Evolutionary conservation across 2,888 invertebrate genomes (phyloP).

Genomic region (Stratiomys singularior): DNA sequence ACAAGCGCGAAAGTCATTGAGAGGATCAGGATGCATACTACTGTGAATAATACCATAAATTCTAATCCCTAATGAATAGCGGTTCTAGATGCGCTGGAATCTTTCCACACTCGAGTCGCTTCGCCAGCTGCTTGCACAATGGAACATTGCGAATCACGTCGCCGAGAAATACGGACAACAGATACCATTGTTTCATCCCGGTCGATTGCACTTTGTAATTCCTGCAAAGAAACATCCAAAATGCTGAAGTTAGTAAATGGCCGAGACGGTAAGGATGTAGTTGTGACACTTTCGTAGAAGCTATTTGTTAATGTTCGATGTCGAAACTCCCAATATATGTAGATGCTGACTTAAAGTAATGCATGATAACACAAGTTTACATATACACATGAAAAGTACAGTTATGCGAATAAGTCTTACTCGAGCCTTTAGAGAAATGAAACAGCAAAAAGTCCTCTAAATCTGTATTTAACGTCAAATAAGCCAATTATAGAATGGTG

Average conservation of each 20-base stretch:
- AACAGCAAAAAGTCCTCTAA: too few relatives aligned
- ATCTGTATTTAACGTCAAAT: too few relatives aligned
- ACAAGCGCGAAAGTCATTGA: conserved; percentile 13
- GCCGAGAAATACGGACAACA: conserved; percentile 86
- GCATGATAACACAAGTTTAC: too few relatives aligned
- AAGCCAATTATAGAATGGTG: too few relatives aligned
- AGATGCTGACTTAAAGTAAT: too few relatives aligned
- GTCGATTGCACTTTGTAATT: conserved; percentile 82
- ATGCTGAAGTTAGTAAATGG: conserved; percentile 21
- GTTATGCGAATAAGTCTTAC: too few relatives aligned
- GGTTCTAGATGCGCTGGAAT: conserved; percentile 45
- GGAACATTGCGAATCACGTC: conserved; percentile 84
- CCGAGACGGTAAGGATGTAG: neutral
- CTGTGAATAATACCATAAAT: conserved; percentile 26
- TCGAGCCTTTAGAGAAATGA: too few relatives aligned
- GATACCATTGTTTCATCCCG: conserved; percentile 81
- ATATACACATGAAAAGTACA: too few relatives aligned
- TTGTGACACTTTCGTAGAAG: conserved; percentile 14
- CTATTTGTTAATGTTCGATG: conserved; percentile 50
- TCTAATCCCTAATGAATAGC: conserved; percentile 50
- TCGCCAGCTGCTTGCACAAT: conserved; percentile 83
- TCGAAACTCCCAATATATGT: conserved; percentile 27
- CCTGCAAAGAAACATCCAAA: conserved; percentile 66
- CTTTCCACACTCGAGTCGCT: conserved; percentile 71
- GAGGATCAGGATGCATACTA: conserved; percentile 25